phyloP scores from a whole-genome alignment of 2,888 invertebrate species.

The Antheraea yamamai region DNA sequence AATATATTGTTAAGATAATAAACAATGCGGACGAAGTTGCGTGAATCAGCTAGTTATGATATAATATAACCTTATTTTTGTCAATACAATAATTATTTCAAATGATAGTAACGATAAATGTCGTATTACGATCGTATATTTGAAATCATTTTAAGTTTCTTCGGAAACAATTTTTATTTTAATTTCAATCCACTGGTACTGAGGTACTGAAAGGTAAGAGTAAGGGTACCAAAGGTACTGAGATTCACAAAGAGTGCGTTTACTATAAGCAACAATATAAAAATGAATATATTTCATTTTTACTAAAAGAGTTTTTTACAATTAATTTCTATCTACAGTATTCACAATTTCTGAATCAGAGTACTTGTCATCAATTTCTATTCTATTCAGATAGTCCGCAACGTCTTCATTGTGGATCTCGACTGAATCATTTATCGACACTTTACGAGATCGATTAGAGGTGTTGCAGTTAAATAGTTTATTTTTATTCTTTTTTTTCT shows the following conservation, averaged over 20 bases:
- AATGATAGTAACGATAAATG: not conserved
- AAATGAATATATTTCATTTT: not conserved
- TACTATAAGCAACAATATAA: not conserved
- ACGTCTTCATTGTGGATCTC: slow-evolving; percentile 62
- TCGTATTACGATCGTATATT: not conserved
- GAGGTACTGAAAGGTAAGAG: no score
- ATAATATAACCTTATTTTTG: not conserved
- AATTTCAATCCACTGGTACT: not conserved
- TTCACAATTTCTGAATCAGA: slow-evolving; percentile 60
- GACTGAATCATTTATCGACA: slow-evolving; percentile 63
- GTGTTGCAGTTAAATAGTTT: slow-evolving; percentile 55
- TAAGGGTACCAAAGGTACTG: no score
- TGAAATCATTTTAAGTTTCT: not conserved
- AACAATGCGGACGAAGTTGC: no score
- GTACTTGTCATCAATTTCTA: slow-evolving; percentile 61
- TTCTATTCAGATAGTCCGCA: slow-evolving; percentile 63
- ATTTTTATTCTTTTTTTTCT: slow-evolving; percentile 55
- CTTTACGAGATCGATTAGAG: slow-evolving; percentile 62
- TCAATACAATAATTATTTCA: not conserved
- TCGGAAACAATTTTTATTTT: not conserved
- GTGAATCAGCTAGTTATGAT: no score
- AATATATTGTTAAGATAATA: no score
- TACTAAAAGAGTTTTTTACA: slow-evolving; percentile 24
- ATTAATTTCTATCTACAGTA: slow-evolving; percentile 50
- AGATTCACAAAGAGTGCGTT: not conserved